Conservation (phyloP, 2,888 invertebrate genomes). For the Xanthostigma xanthostigma region DNA sequence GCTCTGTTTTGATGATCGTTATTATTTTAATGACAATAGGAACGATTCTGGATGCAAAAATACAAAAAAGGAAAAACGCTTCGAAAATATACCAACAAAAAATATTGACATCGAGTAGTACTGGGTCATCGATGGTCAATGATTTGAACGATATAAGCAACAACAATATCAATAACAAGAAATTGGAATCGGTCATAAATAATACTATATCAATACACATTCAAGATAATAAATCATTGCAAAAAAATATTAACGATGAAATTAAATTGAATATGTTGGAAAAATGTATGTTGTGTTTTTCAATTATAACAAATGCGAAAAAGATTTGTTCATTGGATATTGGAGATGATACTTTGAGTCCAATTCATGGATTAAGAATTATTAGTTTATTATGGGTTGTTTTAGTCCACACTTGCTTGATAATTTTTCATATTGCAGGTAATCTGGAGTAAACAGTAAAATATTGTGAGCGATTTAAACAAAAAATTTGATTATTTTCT, state of each 20-base stretch:
- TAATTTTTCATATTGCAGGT: conserved; percentile 16
- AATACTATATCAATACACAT: too few species aligned
- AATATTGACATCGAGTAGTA: too few species aligned
- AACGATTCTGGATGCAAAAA: conserved; percentile 5
- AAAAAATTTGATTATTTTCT: too few species aligned
- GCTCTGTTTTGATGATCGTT: background rate
- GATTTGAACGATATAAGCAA: too few species aligned
- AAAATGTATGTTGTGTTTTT: conserved; percentile 1
- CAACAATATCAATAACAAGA: too few species aligned
- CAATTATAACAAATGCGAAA: conserved; percentile 3
- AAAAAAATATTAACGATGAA: too few species aligned
- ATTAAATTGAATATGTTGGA: too few species aligned
- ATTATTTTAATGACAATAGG: conserved; percentile 5
- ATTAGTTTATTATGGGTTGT: conserved; percentile 58
- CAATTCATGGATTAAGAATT: conserved; percentile 49
- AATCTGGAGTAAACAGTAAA: conserved; percentile 11
- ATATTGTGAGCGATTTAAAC: background rate
- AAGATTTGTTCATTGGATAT: conserved; percentile 6
- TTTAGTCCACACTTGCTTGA: conserved; percentile 25
- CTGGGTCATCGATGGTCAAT: too few species aligned
- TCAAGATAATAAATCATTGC: too few species aligned
- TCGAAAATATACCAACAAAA: too few species aligned
- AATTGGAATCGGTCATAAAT: too few species aligned
- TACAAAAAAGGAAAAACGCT: background rate
- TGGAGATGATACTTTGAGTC: conserved; percentile 8